Evolutionary conservation across 2,113 vertebrate genomes (phyloP).

Genomic region (Bos javanicus): DNA sequence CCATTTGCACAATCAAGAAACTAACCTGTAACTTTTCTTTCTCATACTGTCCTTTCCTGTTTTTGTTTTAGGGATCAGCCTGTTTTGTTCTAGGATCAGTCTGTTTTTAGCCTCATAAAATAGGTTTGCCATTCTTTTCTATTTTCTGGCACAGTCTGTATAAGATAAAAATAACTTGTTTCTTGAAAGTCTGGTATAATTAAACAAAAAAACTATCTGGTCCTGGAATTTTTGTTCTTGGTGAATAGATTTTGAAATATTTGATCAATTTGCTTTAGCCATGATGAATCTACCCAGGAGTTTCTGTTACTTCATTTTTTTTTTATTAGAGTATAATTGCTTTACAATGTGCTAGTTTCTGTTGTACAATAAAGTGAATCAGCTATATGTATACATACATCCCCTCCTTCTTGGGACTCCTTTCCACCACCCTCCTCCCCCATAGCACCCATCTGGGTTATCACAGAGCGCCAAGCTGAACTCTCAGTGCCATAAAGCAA

Average conservation of each 20-base stretch:
- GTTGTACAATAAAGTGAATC: not conserved
- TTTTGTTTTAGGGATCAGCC: not conserved
- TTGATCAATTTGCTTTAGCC: not conserved
- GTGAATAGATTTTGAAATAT: not conserved
- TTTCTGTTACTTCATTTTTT: not conserved
- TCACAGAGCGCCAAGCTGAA: not conserved
- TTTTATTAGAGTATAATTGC: not conserved
- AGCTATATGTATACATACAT: not conserved
- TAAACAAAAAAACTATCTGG: not conserved
- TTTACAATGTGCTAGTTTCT: not conserved
- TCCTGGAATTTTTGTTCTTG: not conserved
- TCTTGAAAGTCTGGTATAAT: not conserved
- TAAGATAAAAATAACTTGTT: not conserved
- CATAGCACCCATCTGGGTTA: not conserved
- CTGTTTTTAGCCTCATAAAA: not conserved
- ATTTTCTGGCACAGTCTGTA: not conserved
- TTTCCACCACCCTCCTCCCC: not conserved
- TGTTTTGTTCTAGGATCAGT: not conserved
- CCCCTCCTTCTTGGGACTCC: not conserved
- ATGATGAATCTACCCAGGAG: not conserved
- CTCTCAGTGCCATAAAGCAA: not conserved
- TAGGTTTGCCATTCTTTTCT: not conserved
- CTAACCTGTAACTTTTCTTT: not conserved
- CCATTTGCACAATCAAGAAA: not conserved
- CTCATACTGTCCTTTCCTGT: not conserved